Evolutionary conservation across 2,113 vertebrate genomes (phyloP), one percentile per base, ranked within the genome.

Genomic region (Phyllostomus discolor): DNA sequence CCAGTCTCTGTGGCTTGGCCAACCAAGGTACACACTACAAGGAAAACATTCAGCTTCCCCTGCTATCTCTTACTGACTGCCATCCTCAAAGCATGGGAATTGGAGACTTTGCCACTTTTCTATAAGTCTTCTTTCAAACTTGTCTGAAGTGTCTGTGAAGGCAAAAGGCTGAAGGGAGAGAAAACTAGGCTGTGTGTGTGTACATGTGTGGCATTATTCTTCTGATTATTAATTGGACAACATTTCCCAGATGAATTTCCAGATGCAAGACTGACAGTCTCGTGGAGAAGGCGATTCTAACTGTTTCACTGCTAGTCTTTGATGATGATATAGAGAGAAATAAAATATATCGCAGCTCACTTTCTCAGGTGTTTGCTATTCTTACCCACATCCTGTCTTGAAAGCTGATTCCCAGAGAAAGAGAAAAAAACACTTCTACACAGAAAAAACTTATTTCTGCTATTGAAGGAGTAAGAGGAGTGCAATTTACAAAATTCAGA

Each of bases 211-310:
- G 33, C 4, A 28, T 70, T 89, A 20, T 76, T 81, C 82, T 85
- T 84, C 35, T 43, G 91, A 24, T 48, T 72, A 41, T 35, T 66
- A 83, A 69, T 26, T 31, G 84, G 46, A 31, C 43, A 85, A 57
- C 81, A 46, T 70, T 57, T 88, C 41, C 66, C 70, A 93, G 86
- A 35, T 85, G 48, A 80, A 62, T 73, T 94, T 95, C 88, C 50
- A 35, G 75, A 89, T 12, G n/a, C 17, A 2, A 82, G 24, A 19
- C 4, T 89, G 57, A 76, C 28, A 62, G 9, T 82, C 28, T 85
- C 57, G 33, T 12, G 38, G 35, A 54, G 16, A 76, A 95, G 43
- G 50, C 70, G 64, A 72, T 50, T 88, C 75, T 88, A 76, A 43
- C 16, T 76, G 33, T 59, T 80, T 66, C 59, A 59, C 66, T 46